These are phyloP conservation scores for Heterocephalus glaber DNA, from an alignment of 2,113 vertebrate genomes.

Conservation along the genomic window DNA sequence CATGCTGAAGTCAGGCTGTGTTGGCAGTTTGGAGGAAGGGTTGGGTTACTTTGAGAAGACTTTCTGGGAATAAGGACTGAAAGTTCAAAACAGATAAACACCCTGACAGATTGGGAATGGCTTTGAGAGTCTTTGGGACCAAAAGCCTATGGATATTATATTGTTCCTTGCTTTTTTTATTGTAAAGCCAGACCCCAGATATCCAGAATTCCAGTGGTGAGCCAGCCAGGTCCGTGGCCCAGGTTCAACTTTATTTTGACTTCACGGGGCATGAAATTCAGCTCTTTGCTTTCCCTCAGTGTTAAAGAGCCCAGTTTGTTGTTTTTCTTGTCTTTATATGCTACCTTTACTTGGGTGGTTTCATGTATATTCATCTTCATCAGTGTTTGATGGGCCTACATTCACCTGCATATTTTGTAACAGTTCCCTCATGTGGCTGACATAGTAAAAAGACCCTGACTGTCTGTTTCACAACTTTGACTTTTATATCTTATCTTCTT, in stretches of 20 bases:
- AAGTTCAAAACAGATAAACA: conserved; percentile 69
- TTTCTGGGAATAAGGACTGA: conserved; percentile 60
- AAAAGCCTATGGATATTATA: neutral
- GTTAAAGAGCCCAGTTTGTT: neutral
- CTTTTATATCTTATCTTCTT: neutral
- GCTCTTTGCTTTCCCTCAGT: neutral
- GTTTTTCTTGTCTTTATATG: neutral
- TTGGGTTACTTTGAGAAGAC: conserved; percentile 35
- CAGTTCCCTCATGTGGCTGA: neutral
- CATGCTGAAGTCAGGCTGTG: neutral
- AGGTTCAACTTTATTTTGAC: conserved; percentile 17
- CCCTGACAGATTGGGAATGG: conserved; percentile 29
- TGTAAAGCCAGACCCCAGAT: conserved; percentile 57
- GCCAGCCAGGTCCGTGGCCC: neutral
- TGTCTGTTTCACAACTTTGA: neutral
- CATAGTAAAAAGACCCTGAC: neutral
- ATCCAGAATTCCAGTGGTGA: neutral
- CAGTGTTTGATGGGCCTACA: neutral
- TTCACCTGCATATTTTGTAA: conserved; percentile 11
- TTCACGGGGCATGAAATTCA: neutral
- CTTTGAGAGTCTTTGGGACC: conserved; percentile 21
- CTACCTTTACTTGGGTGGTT: neutral
- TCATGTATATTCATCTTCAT: neutral
- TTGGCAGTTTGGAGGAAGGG: conserved; percentile 44
- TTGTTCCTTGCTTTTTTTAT: conserved; percentile 27